Conservation (phyloP, 2,797 vertebrate species). For the Xenopus petersii region DNA sequence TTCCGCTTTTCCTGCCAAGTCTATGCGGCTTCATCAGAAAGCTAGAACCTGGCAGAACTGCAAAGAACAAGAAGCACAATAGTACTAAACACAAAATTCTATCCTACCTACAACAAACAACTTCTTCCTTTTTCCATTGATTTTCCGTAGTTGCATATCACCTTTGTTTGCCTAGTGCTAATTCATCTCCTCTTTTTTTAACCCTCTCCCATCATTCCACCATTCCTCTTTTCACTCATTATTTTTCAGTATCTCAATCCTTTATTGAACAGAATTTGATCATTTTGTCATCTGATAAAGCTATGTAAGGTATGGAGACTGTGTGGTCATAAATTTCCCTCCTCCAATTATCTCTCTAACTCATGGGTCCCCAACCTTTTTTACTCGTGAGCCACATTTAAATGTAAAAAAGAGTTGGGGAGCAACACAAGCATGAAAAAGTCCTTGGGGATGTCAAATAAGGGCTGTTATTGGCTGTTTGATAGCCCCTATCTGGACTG, state of each 20-base stretch:
- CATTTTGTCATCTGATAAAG: background rate
- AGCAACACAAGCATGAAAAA: no score
- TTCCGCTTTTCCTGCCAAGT: conserved; percentile 23
- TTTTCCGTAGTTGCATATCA: background rate
- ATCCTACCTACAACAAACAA: background rate
- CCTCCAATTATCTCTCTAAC: background rate
- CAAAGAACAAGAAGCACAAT: conserved; percentile 20
- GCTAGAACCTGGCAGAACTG: background rate
- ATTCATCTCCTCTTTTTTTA: no score
- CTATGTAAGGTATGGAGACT: background rate
- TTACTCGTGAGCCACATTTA: no score
- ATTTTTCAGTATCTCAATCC: no score
- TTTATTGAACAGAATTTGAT: background rate
- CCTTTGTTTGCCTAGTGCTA: background rate
- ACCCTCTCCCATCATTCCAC: no score
- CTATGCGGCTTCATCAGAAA: conserved; percentile 6
- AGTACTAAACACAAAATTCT: background rate
- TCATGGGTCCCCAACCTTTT: no score
- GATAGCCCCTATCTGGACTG: no score
- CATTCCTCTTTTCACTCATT: no score
- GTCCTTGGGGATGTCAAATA: no score
- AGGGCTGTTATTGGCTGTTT: no score
- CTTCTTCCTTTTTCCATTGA: background rate
- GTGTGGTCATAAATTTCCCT: background rate
- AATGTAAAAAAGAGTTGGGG: no score